Conservation (phyloP, 1,140 invertebrate species). For the Hylaeus volcanicus region DNA sequence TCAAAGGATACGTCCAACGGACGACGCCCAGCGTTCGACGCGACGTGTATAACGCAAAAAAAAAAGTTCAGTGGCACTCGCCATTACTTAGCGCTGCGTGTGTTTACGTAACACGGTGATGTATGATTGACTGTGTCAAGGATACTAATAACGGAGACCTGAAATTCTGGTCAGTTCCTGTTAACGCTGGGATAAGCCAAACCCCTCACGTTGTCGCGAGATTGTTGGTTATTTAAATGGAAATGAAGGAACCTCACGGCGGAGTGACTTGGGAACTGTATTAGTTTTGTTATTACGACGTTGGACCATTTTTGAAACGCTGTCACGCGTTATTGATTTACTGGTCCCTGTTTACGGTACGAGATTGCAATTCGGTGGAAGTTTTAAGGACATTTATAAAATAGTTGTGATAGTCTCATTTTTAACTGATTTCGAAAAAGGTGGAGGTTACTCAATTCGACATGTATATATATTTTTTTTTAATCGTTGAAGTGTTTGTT, state of each 20-base stretch:
- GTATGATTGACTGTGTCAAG: neutral
- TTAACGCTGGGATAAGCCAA: neutral
- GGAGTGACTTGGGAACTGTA: neutral
- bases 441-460: too few species aligned
- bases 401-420: too few species aligned
- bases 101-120: neutral
- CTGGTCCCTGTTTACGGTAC: too few species aligned
- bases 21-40: neutral
- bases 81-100: neutral
- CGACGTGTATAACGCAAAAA: neutral
- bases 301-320: neutral
- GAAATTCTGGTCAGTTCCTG: neutral
- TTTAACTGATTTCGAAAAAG: too few species aligned
- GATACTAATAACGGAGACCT: neutral
- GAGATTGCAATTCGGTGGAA: too few species aligned
- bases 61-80: neutral
- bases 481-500: too few species aligned
- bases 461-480: too few species aligned
- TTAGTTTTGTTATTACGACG: neutral
- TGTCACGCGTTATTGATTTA: too few species aligned
- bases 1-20: constrained; percentile 14
- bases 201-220: neutral
- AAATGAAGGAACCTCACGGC: neutral
- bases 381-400: too few species aligned
- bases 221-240: constrained; percentile 12